These are phyloP conservation scores for Halcyon smyrnensis DNA, from an alignment of 2,797 vertebrate species.

Conservation along the genomic window DNA sequence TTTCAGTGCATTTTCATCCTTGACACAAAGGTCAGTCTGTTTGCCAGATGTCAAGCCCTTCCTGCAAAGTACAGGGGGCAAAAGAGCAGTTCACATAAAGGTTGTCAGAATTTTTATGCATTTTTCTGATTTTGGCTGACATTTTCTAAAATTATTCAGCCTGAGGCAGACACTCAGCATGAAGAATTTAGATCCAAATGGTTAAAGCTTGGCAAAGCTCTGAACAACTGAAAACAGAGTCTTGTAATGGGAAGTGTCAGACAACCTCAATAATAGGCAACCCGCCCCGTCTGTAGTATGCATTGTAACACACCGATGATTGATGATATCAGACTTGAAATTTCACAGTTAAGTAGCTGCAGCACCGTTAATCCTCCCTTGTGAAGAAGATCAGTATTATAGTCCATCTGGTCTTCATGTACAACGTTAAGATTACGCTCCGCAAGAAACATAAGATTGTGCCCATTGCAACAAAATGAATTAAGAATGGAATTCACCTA, in stretches of 20 bases:
- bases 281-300: background rate
- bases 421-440: background rate
- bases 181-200: constrained; percentile 59
- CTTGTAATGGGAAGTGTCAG: constrained; percentile 69
- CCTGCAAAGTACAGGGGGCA: background rate
- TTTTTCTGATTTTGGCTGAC: constrained; percentile 56
- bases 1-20: background rate
- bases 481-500: background rate
- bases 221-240: constrained; percentile 53
- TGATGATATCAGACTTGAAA: constrained; percentile 54
- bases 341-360: constrained; percentile 55
- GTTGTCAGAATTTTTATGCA: constrained; percentile 24
- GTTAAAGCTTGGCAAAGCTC: constrained; percentile 43
- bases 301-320: background rate
- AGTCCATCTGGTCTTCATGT: constrained; percentile 19
- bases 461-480: background rate
- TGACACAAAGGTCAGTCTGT: constrained; percentile 1
- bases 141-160: constrained; percentile 43
- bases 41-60: constrained; percentile 35
- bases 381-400: background rate
- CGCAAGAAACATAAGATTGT: background rate
- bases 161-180: constrained; percentile 41
- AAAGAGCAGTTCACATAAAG: background rate
- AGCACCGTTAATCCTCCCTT: constrained; percentile 15
- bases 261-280: constrained; percentile 24